These are phyloP conservation scores for Heliconius hermathena DNA, from an alignment of 1,140 invertebrate species.

Conservation along the genomic window DNA sequence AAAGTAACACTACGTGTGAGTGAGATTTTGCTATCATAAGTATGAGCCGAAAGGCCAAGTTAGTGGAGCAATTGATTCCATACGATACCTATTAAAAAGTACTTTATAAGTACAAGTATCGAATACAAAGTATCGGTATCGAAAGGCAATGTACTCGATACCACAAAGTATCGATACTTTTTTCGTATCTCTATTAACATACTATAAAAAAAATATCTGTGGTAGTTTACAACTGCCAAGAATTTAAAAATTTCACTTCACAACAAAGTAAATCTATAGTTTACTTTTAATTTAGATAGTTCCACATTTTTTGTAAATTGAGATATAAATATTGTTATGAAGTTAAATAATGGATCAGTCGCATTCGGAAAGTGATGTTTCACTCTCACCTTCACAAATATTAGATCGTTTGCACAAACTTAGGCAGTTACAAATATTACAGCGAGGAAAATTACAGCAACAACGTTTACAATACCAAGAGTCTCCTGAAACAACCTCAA, in stretches of 20 bases:
- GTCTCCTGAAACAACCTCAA: constrained; percentile 60
- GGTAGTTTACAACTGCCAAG: neutral
- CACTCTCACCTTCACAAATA: constrained; percentile 71
- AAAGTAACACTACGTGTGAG: too few relatives aligned
- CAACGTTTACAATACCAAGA: constrained; percentile 63
- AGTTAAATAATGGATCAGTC: constrained; percentile 63
- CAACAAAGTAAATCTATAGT: neutral
- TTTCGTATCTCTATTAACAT: too few relatives aligned
- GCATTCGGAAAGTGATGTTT: constrained; percentile 67
- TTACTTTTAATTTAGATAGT: neutral
- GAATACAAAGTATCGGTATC: too few relatives aligned
- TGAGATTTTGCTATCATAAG: too few relatives aligned
- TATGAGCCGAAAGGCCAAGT: too few relatives aligned
- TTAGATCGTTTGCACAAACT: constrained; percentile 69
- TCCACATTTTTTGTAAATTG: neutral
- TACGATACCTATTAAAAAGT: too few relatives aligned
- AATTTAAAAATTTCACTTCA: neutral
- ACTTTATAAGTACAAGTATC: too few relatives aligned
- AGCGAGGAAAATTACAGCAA: constrained; percentile 72
- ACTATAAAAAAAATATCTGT: neutral
- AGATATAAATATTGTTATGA: neutral
- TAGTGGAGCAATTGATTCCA: too few relatives aligned
- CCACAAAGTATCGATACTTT: too few relatives aligned
- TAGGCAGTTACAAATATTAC: constrained; percentile 66
- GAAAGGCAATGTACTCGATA: too few relatives aligned